A percentile compares a stretch with the other conserved stretches of the same genome.
Evolutionary conservation across 2,797 vertebrate species (phyloP).

Genomic region (Poliocrania exsul): DNA sequence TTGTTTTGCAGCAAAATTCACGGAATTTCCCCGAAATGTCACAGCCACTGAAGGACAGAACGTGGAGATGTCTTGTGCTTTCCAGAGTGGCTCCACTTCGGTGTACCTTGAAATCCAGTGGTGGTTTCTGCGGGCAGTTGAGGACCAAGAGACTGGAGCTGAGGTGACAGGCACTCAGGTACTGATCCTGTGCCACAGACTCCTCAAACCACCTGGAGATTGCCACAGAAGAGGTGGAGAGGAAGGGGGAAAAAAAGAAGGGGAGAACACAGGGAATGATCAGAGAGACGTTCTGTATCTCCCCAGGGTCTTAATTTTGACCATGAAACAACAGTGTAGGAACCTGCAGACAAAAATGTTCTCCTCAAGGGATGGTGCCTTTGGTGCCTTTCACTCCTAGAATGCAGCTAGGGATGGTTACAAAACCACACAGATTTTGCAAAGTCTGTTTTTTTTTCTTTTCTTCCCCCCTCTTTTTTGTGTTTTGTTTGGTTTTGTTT

Average conservation of each 20-base stretch:
- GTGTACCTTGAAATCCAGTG: slow-evolving; percentile 96
- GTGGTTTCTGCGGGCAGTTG: slow-evolving; percentile 90
- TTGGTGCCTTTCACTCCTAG: not conserved
- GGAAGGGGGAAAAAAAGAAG: not conserved
- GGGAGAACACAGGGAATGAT: not conserved
- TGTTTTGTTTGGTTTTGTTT: too few species aligned
- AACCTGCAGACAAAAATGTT: not conserved
- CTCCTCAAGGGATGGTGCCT: not conserved
- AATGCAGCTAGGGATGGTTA: not conserved
- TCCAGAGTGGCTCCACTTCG: slow-evolving; percentile 90
- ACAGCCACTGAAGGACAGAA: slow-evolving; percentile 93
- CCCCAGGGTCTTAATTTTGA: not conserved
- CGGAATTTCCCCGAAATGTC: slow-evolving; percentile 91
- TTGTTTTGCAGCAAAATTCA: slow-evolving; percentile 90
- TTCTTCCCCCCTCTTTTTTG: too few species aligned
- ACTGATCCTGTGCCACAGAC: not conserved
- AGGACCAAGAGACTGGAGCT: slow-evolving; percentile 82
- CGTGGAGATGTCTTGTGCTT: slow-evolving; percentile 95
- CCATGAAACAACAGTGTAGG: not conserved
- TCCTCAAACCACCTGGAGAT: not conserved
- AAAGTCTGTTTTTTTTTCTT: rapidly evolving
- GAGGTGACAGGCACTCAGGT: slow-evolving; percentile 86
- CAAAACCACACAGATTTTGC: not conserved
- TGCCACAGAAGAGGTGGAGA: not conserved
- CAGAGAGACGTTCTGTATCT: not conserved